Conservation (phyloP, 2,113 vertebrate species). For the Cyprinodon brontotheroides region DNA sequence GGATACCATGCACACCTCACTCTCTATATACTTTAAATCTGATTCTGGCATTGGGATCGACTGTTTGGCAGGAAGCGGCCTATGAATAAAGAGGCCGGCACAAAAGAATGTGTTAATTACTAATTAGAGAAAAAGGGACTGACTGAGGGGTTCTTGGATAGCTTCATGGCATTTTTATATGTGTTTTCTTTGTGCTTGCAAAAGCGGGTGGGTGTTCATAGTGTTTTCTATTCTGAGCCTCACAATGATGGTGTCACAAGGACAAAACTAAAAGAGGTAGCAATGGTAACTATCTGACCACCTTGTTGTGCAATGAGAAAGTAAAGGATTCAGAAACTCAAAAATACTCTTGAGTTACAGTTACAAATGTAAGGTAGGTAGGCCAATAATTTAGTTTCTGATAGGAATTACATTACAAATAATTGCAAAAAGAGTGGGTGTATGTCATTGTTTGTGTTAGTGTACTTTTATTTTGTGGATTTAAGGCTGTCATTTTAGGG, state of each 20-base stretch:
- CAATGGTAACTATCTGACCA: conserved; percentile 30
- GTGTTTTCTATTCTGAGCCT: conserved; percentile 35
- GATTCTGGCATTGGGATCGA: conserved; percentile 82
- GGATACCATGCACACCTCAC: conserved; percentile 77
- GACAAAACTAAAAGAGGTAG: conserved; percentile 49
- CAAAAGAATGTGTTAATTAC: conserved; percentile 82
- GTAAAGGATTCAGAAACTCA: background rate
- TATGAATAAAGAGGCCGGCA: conserved; percentile 78
- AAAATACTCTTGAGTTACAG: background rate
- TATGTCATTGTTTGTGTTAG: too few relatives aligned
- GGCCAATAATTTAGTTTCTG: too few relatives aligned
- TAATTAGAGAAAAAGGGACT: conserved; percentile 74
- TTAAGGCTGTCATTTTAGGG: too few relatives aligned
- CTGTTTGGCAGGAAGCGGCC: conserved; percentile 80
- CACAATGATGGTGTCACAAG: conserved; percentile 36
- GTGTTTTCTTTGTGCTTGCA: conserved; percentile 10
- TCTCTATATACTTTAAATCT: conserved; percentile 78
- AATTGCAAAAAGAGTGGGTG: too few relatives aligned
- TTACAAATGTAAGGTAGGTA: background rate
- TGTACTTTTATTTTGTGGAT: too few relatives aligned
- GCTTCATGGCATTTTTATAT: conserved; percentile 29
- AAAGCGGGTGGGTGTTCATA: conserved; percentile 16
- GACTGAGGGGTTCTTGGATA: conserved; percentile 56
- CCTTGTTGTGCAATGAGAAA: conserved; percentile 19
- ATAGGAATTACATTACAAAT: too few relatives aligned